Conservation (phyloP, 2,797 vertebrate species). For the Ateles fusciceps region DNA sequence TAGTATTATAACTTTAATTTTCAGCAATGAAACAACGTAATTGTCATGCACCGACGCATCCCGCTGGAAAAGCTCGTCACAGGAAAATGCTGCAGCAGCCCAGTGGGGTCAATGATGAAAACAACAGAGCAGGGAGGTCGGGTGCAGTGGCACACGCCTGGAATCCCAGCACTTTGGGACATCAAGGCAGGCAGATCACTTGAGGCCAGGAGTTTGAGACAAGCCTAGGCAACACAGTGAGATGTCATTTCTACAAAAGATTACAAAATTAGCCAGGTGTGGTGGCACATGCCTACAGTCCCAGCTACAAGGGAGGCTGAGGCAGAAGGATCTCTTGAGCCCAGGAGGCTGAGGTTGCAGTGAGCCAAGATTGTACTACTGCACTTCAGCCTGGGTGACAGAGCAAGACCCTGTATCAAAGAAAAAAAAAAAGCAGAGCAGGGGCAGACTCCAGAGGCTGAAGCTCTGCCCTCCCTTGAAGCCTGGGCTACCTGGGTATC, state of each 20-base stretch:
- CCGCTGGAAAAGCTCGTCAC: slow-evolving; percentile 34
- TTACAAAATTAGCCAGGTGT: not conserved
- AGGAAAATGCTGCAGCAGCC: slow-evolving; percentile 37
- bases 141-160: not conserved
- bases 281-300: not conserved
- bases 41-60: not conserved
- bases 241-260: not conserved
- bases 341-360: not conserved
- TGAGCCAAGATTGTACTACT: not conserved
- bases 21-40: not conserved
- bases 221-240: not conserved
- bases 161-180: not conserved
- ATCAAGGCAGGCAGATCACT: not conserved
- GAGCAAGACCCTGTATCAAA: not conserved
- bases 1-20: not conserved
- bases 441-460: not conserved
- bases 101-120: not conserved
- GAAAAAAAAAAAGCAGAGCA: not conserved
- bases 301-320: not conserved
- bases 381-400: not conserved
- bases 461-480: not conserved
- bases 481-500: not conserved
- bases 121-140: not conserved
- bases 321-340: not conserved
- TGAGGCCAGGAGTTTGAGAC: not conserved